These are phyloP conservation scores for Regulus satrapa DNA, from an alignment of 2,113 vertebrate species.

Conservation along the genomic window DNA sequence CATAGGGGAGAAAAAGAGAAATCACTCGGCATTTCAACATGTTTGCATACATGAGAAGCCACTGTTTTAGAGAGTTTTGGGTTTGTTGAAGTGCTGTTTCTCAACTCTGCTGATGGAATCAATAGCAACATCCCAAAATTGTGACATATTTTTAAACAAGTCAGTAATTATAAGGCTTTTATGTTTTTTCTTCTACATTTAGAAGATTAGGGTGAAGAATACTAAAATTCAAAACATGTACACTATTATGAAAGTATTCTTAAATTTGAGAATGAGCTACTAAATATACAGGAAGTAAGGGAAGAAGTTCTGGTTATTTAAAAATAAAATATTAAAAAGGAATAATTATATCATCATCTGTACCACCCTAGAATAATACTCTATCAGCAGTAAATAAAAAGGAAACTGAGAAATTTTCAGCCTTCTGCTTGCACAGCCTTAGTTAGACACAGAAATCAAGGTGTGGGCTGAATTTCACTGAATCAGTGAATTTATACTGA, in stretches of 20 bases:
- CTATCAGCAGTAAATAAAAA: background rate
- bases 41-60: background rate
- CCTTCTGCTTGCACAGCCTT: background rate
- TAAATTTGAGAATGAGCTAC: background rate
- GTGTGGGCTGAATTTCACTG: conserved; percentile 26
- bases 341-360: background rate
- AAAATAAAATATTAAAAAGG: background rate
- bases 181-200: background rate
- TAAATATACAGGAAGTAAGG: background rate
- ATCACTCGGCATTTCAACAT: background rate
- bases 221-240: background rate
- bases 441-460: background rate
- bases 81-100: background rate
- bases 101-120: background rate
- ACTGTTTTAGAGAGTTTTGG: background rate
- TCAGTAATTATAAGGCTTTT: background rate
- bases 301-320: background rate
- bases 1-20: background rate
- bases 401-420: background rate
- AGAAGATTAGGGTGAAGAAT: background rate
- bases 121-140: background rate
- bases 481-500: conserved; percentile 31
- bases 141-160: background rate
- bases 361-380: background rate
- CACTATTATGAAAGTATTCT: background rate